Evolutionary conservation across 2,113 vertebrate genomes (phyloP).

Genomic region (Triplophysa dalaica): DNA sequence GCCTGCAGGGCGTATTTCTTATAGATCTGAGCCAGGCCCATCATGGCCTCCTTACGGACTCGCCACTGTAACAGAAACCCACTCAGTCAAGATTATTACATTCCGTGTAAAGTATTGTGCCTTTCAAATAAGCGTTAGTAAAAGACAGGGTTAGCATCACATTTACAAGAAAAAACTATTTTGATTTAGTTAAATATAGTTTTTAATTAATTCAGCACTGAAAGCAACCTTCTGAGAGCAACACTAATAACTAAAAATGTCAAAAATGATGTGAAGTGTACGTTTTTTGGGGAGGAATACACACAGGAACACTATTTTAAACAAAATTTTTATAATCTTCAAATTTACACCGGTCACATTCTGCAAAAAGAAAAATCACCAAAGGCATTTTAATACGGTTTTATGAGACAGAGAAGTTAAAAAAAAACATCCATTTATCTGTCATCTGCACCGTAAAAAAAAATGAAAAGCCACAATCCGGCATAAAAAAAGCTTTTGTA

Average conservation of each 20-base stretch:
- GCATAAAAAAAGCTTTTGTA: background rate
- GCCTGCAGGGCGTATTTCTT: slow-evolving; percentile 95
- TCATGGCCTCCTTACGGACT: slow-evolving; percentile 98
- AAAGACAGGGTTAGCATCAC: background rate
- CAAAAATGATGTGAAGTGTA: background rate
- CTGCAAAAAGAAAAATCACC: background rate
- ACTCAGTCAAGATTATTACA: background rate
- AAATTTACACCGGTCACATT: background rate
- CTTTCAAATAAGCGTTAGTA: background rate
- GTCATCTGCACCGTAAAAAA: background rate
- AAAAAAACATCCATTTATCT: background rate
- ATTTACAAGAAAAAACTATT: background rate
- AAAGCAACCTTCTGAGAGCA: too few species aligned
- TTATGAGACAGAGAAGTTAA: background rate
- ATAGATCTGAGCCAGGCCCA: slow-evolving; percentile 97
- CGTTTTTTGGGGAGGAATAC: background rate
- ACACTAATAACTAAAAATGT: background rate
- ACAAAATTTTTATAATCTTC: background rate
- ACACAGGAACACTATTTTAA: background rate
- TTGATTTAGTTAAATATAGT: background rate
- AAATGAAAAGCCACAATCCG: background rate
- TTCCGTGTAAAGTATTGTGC: background rate
- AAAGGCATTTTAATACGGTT: background rate
- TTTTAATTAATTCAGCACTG: too few species aligned
- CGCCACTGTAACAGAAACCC: slow-evolving; percentile 81